Evolutionary conservation across 2,113 vertebrate species (phyloP).

Genomic region (Spilogale gracilis): DNA sequence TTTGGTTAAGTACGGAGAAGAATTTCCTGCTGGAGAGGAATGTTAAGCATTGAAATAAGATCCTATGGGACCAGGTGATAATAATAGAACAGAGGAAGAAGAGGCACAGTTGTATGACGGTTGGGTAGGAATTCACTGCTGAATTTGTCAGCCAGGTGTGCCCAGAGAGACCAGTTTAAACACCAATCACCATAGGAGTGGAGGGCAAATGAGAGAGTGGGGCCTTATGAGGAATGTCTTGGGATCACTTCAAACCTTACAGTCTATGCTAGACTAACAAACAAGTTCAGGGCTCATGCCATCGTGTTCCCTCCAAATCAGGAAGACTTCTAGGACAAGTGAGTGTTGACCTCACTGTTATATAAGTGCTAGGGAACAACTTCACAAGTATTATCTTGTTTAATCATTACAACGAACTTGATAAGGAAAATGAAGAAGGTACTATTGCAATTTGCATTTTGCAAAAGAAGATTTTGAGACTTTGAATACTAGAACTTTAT

Average conservation of each 20-base stretch:
- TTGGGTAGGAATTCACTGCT: neutral
- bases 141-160: neutral
- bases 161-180: neutral
- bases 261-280: neutral
- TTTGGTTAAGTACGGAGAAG: constrained; percentile 9
- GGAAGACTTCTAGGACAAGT: neutral
- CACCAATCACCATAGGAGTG: neutral
- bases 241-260: neutral
- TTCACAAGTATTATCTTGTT: neutral
- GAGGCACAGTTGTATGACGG: neutral
- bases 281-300: neutral
- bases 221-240: neutral
- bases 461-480: neutral
- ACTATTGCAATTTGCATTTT: neutral
- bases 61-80: neutral
- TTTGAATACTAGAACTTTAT: neutral
- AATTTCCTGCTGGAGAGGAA: constrained; percentile 47
- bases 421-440: neutral
- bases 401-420: neutral
- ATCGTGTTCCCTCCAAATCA: neutral
- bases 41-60: neutral
- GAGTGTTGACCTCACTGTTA: neutral
- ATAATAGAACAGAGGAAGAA: neutral
- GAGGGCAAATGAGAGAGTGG: neutral
- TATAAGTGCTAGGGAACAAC: neutral